Evolutionary conservation across 1,140 invertebrate species (phyloP).

Genomic region (Cydia strobilella): DNA sequence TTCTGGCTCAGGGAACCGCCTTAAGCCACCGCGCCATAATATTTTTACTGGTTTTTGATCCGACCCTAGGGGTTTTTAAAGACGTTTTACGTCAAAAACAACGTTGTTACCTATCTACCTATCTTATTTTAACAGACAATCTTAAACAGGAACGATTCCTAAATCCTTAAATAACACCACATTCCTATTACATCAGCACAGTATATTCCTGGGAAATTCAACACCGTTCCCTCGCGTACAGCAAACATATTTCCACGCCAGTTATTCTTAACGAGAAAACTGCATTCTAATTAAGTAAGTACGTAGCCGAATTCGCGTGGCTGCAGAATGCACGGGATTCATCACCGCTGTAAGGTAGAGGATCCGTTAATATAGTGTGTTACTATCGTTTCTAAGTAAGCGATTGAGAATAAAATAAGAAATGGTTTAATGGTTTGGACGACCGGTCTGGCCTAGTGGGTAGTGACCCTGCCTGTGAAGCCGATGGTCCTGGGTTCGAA

Average conservation of each 20-base stretch:
- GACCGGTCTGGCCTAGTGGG: too few species aligned
- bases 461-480: too few species aligned
- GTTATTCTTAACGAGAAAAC: slow-evolving; percentile 30
- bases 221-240: not conserved
- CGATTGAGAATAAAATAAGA: too few species aligned
- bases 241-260: slow-evolving; percentile 23
- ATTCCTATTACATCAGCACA: not conserved
- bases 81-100: too few species aligned
- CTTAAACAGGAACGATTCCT: not conserved
- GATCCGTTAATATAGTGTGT: not conserved
- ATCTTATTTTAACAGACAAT: not conserved
- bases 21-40: too few species aligned
- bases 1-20: too few species aligned
- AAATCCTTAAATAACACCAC: not conserved
- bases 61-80: too few species aligned
- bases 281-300: slow-evolving; percentile 23
- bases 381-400: not conserved
- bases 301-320: slow-evolving; percentile 21
- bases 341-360: not conserved
- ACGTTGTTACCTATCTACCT: too few species aligned
- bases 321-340: not conserved
- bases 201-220: not conserved
- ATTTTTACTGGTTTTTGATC: too few species aligned
- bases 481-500: too few species aligned
- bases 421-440: too few species aligned